Evolutionary conservation across 2,888 invertebrate genomes (phyloP).

Genomic region (Ernsta delagoae): DNA sequence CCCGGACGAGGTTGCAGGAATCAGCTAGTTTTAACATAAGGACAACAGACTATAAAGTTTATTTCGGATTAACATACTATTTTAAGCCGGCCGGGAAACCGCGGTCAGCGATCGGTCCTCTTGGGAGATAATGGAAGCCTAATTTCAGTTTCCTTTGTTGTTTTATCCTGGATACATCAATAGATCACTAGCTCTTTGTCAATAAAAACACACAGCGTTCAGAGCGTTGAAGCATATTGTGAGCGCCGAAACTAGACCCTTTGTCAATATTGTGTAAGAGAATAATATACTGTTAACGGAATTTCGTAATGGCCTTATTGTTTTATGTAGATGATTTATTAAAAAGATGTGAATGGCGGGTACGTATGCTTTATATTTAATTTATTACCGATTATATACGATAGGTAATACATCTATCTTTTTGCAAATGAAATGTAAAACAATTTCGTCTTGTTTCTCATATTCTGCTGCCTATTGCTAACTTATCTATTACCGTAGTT

Average conservation of each 20-base stretch:
- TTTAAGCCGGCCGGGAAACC: background rate
- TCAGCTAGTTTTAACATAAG: too few relatives aligned
- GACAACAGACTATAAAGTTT: background rate
- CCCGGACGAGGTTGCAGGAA: too few relatives aligned
- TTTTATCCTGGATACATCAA: slow-evolving; percentile 10
- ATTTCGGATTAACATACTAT: background rate
- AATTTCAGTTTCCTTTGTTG: slow-evolving; percentile 11
- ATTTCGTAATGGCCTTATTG: background rate
- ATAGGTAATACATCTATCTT: too few relatives aligned
- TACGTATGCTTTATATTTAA: too few relatives aligned
- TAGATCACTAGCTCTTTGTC: slow-evolving; percentile 4
- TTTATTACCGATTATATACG: too few relatives aligned
- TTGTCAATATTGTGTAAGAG: background rate
- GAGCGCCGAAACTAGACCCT: background rate
- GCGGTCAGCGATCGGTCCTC: slow-evolving; percentile 13
- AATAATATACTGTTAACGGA: background rate
- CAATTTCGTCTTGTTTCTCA: too few relatives aligned
- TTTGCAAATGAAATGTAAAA: too few relatives aligned
- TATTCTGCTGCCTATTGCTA: background rate
- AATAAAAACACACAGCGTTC: slow-evolving; percentile 11
- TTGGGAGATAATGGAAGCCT: slow-evolving; percentile 10
- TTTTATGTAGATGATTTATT: background rate
- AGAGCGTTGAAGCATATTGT: slow-evolving; percentile 6
- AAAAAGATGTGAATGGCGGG: too few relatives aligned
- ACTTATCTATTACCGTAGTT: background rate